A percentile compares a stretch with the other conserved stretches of the same genome.
Evolutionary conservation across 2,888 invertebrate genomes (phyloP).

Genomic region (Gortyna flavago): DNA sequence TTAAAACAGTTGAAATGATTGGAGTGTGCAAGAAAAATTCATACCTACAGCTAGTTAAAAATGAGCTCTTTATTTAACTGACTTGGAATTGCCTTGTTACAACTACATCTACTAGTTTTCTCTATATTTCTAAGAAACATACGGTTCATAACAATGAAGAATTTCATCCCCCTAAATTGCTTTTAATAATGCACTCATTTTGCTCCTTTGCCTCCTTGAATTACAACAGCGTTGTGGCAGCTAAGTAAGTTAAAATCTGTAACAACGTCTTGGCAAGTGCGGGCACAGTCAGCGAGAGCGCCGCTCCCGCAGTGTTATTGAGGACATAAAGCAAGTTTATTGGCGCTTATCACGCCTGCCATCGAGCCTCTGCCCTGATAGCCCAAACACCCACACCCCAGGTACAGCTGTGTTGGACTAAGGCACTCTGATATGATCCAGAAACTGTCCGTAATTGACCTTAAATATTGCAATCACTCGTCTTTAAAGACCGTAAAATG

Average conservation of each 20-base stretch:
- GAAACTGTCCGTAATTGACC: conserved; percentile 19
- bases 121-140: background rate
- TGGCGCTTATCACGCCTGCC: conserved; percentile 71
- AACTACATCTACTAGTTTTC: background rate
- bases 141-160: background rate
- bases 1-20: background rate
- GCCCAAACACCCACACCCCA: conserved; percentile 12
- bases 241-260: conserved; percentile 43
- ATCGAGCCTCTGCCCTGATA: conserved; percentile 29
- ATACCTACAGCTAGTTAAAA: background rate
- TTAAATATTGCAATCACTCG: conserved; percentile 44
- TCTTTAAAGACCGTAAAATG: conserved; percentile 36
- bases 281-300: conserved; percentile 24
- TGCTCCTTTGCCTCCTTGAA: conserved; percentile 9
- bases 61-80: no score
- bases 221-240: conserved; percentile 34
- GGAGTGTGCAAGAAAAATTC: background rate
- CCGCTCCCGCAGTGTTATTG: conserved; percentile 64
- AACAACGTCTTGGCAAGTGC: conserved; percentile 26
- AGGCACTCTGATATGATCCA: conserved; percentile 18
- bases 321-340: conserved; percentile 70
- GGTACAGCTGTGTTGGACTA: conserved; percentile 19
- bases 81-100: background rate
- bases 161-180: background rate
- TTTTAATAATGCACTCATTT: conserved; percentile 32